Base-by-base conservation (phyloP, 2,113 vertebrate species). In the Ceyx melanurus region DNA sequence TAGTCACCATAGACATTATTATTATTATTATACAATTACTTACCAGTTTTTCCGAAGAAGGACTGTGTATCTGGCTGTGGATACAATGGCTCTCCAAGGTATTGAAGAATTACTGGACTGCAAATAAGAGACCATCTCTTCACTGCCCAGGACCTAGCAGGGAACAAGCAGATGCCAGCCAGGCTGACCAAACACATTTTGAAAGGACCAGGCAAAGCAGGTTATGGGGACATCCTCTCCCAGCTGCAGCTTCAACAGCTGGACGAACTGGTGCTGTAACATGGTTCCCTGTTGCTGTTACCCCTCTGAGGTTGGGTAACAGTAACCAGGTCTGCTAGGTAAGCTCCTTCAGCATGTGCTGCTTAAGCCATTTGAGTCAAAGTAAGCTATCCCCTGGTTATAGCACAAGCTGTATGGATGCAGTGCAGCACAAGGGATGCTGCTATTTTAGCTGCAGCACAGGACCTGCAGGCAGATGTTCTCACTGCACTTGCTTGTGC, bases 1-100 rank as follows among this genome's bases (percentile, higher is more conserved):
- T 87, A 86, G 95, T 97, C 72, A 18, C 92, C 93, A 97, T 94
- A 96, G 95, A 97, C 97, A 97, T 96, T 48, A 79, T 96, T 94
- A 81, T 96, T 94, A 81, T 96, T 94, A 81, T 96, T 94, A 93
- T 65, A 93, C 94, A 94, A 73, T 80, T 92, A 87, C 64, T 74
- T 81, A 72, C 42, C 88, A 42, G 9, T 92, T 88, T 61, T 53
- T 92, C 81, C 92, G 54, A 82, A 65, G 79, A 57, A 86, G 93
- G 88, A 62, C 87, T 95, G 89, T 25, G 4, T 81, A 68, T 56
- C 90, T 93, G 68, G 62, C 58, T 54, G 74, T 2, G 37, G 92
- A 78, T 62, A 73, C 31, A 60, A 18, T 21, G 76, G 76, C 80
- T 77, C 77, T 95, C 71, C 62, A 70, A 91, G 73, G 93, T 87